phyloP scores from a whole-genome alignment of 2,888 invertebrate genomes.

The Linyphia triangularis region DNA sequence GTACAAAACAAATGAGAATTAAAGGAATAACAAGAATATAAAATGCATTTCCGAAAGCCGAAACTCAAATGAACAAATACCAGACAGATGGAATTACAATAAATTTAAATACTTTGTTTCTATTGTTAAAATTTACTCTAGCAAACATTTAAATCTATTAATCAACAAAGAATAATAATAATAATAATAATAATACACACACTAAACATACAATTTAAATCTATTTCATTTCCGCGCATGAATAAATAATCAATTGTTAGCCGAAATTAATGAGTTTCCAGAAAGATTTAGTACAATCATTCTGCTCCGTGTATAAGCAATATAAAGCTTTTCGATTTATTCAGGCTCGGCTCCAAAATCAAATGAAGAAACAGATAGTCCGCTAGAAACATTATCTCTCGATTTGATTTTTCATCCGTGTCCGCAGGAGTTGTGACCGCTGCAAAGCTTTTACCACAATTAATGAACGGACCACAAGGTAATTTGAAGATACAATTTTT shows the following conservation, averaged over 20 bases:
- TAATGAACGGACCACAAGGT: slow-evolving; percentile 68
- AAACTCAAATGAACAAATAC: too few relatives aligned
- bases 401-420: slow-evolving; percentile 60
- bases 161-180: too few relatives aligned
- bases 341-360: not conserved
- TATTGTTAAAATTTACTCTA: too few relatives aligned
- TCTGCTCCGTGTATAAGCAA: not conserved
- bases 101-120: too few relatives aligned
- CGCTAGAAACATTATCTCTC: not conserved
- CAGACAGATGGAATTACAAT: too few relatives aligned
- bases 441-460: slow-evolving; percentile 72
- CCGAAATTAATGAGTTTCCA: not conserved
- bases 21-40: too few relatives aligned
- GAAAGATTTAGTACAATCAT: not conserved
- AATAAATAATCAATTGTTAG: not conserved
- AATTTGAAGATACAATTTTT: slow-evolving; percentile 70
- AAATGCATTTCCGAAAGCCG: too few relatives aligned
- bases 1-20: too few relatives aligned
- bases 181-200: too few relatives aligned
- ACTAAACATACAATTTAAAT: too few relatives aligned
- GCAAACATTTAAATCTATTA: too few relatives aligned
- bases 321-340: not conserved
- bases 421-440: not conserved
- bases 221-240: not conserved
- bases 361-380: not conserved